Conservation (phyloP, 2,797 vertebrate genomes). For the Vespertilio murinus region DNA sequence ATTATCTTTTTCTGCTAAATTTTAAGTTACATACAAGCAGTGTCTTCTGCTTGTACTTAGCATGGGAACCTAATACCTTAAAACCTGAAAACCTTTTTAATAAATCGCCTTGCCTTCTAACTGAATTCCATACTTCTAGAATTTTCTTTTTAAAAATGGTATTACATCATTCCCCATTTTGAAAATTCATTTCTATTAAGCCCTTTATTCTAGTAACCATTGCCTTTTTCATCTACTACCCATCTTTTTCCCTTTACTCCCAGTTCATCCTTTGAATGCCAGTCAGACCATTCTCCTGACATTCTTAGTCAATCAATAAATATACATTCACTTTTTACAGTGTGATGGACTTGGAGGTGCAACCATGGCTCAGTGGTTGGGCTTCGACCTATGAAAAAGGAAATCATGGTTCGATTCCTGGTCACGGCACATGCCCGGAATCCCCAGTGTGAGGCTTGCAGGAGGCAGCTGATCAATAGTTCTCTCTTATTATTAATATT, state of each 20-base stretch:
- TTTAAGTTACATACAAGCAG: conserved; percentile 6
- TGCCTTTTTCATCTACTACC: neutral
- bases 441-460: neutral
- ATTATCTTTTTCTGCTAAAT: neutral
- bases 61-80: neutral
- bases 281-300: neutral
- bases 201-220: neutral
- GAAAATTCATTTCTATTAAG: neutral
- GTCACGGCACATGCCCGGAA: neutral
- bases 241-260: neutral
- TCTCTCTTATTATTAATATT: neutral
- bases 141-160: neutral
- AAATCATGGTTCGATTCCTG: neutral
- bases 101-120: neutral
- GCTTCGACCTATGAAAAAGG: neutral
- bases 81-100: neutral
- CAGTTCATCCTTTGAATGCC: neutral
- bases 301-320: neutral
- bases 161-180: neutral
- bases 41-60: neutral
- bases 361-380: neutral
- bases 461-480: neutral
- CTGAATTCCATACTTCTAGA: neutral
- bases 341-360: neutral
- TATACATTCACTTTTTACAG: neutral